These are phyloP conservation scores for Sweltsa coloradensis DNA, from an alignment of 1,140 invertebrate genomes.

Conservation along the genomic window DNA sequence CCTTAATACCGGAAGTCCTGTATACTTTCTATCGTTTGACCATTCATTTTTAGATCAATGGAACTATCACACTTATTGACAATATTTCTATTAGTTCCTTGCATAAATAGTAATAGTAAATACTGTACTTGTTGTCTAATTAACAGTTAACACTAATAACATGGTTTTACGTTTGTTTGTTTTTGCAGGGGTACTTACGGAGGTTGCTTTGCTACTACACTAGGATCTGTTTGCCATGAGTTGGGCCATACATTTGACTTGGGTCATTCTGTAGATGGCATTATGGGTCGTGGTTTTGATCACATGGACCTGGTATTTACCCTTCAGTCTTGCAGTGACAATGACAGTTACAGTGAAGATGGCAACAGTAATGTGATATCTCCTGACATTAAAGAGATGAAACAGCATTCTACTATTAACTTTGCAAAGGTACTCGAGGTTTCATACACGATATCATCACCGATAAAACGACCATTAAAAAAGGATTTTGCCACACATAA, in stretches of 20 bases:
- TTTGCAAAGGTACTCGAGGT: conserved; percentile 14
- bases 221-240: conserved; percentile 91
- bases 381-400: conserved; percentile 17
- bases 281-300: conserved; percentile 92
- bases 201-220: conserved; percentile 79
- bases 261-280: conserved; percentile 77
- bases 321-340: conserved; percentile 23
- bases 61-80: too few relatives aligned
- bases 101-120: too few relatives aligned
- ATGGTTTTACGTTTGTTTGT: too few relatives aligned
- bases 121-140: too few relatives aligned
- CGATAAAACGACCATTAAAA: conserved; percentile 26
- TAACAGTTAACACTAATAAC: too few relatives aligned
- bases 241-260: conserved; percentile 90
- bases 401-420: conserved; percentile 17
- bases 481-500: too few relatives aligned
- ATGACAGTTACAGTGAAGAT: conserved; percentile 18
- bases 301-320: conserved; percentile 66
- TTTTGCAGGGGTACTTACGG: conserved; percentile 60
- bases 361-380: conserved; percentile 20
- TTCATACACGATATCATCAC: conserved; percentile 7
- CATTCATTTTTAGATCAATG: too few relatives aligned
- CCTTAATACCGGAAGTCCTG: too few relatives aligned
- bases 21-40: too few relatives aligned
- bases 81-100: too few relatives aligned